A percentile compares a stretch with the other conserved stretches of the same genome.
Conservation (phyloP, 2,113 vertebrate species). For the Vidua macroura region DNA sequence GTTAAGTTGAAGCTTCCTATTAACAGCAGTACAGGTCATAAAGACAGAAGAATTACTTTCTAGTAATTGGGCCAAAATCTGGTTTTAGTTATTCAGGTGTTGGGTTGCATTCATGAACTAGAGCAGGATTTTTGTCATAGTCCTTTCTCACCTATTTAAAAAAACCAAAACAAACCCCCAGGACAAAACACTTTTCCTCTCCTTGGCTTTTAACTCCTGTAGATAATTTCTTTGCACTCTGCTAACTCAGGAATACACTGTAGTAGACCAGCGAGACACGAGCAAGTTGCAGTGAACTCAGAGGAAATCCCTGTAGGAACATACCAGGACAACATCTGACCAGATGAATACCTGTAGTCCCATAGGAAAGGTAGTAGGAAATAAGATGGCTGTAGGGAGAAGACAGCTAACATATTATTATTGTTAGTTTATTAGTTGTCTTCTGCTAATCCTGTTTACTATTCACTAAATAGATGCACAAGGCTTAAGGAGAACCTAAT, state of each 20-base stretch:
- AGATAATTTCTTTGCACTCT: background rate
- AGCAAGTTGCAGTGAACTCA: background rate
- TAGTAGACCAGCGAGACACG: background rate
- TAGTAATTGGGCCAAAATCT: slow-evolving; percentile 60
- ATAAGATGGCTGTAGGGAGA: slow-evolving; percentile 33
- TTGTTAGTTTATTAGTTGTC: slow-evolving; percentile 7
- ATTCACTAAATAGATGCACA: background rate
- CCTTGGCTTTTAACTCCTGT: background rate
- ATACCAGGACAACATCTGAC: background rate
- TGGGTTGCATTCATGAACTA: slow-evolving; percentile 43
- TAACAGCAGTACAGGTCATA: slow-evolving; percentile 42
- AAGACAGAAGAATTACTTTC: slow-evolving; percentile 55
- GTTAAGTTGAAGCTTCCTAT: slow-evolving; percentile 51
- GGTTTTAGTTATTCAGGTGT: slow-evolving; percentile 60
- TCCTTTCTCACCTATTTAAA: slow-evolving; percentile 57
- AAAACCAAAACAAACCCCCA: background rate
- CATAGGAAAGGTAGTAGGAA: slow-evolving; percentile 11
- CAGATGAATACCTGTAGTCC: slow-evolving; percentile 5
- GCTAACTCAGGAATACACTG: background rate
- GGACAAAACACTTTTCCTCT: background rate
- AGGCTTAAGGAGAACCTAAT: background rate
- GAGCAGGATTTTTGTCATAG: slow-evolving; percentile 49
- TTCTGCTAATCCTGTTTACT: slow-evolving; percentile 23
- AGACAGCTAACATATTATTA: slow-evolving; percentile 10
- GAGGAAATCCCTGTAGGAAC: slow-evolving; percentile 10